phyloP scores from a whole-genome alignment of 2,113 vertebrate species.

The Megaptera novaeangliae region DNA sequence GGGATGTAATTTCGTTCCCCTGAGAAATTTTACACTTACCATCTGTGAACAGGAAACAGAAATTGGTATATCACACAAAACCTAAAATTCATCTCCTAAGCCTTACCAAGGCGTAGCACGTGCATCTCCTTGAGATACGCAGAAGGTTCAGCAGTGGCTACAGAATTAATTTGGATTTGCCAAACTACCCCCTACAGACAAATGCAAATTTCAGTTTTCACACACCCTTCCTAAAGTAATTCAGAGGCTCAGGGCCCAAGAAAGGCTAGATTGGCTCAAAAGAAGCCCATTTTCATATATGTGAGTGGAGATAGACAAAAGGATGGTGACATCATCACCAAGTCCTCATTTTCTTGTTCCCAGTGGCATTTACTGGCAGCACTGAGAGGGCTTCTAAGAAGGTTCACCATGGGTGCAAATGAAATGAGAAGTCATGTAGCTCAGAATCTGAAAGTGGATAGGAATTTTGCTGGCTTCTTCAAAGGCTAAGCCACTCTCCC shows the following conservation, averaged over 20 bases:
- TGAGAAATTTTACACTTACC: not conserved
- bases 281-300: slow-evolving; percentile 26
- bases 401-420: not conserved
- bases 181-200: not conserved
- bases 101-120: not conserved
- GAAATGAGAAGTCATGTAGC: not conserved
- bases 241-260: not conserved
- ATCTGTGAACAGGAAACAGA: not conserved
- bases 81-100: not conserved
- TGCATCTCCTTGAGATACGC: not conserved
- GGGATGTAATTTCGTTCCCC: not conserved
- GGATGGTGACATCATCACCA: not conserved
- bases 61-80: not conserved
- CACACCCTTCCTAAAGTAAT: not conserved
- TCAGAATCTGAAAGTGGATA: not conserved
- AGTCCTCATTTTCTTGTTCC: not conserved
- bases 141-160: not conserved
- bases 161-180: not conserved
- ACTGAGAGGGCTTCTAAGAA: not conserved
- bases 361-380: not conserved
- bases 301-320: slow-evolving; percentile 8
- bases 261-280: not conserved
- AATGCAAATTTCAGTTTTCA: not conserved
- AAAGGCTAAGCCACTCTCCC: not conserved
- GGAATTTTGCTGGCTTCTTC: slow-evolving; percentile 36